phyloP scores from a whole-genome alignment of 2,797 vertebrate genomes.

The Busarellus nigricollis region DNA sequence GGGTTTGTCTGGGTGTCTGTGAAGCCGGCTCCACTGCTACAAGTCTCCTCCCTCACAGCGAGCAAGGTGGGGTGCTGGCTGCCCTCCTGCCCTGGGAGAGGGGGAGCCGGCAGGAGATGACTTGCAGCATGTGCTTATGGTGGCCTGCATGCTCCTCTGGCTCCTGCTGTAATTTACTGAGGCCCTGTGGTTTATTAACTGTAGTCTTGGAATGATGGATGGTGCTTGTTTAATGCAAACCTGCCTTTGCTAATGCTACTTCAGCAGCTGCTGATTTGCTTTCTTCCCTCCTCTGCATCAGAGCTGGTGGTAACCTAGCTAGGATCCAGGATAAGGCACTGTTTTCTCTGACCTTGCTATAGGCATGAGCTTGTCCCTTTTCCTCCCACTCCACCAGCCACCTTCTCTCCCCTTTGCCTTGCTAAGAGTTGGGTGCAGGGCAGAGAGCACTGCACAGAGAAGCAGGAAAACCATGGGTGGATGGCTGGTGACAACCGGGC shows the following conservation, averaged over 20 bases:
- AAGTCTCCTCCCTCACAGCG: not conserved
- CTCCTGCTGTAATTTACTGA: not conserved
- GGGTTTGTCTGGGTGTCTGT: not conserved
- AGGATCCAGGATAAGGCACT: not conserved
- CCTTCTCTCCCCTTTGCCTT: not conserved
- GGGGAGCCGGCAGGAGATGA: not conserved
- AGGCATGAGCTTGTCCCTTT: not conserved
- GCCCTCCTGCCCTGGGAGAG: not conserved
- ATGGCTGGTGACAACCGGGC: fast-evolving
- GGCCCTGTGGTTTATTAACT: not conserved
- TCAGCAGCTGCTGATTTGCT: conserved; percentile 5
- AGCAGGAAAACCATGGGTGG: not conserved
- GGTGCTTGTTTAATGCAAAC: not conserved
- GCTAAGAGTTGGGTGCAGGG: not conserved
- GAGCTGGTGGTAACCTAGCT: not conserved
- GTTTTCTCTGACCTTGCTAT: not conserved
- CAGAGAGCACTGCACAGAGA: not conserved
- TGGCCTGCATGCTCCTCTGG: not conserved
- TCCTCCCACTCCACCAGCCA: not conserved
- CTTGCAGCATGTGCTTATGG: not conserved
- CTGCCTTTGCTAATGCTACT: not conserved
- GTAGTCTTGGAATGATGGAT: not conserved
- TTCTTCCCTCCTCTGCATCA: not conserved
- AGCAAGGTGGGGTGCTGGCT: not conserved
- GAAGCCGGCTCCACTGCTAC: not conserved